Evolutionary conservation across 2,113 vertebrate species (phyloP), one percentile per base, ranked within the genome.

Genomic region (Antigone vipio): DNA sequence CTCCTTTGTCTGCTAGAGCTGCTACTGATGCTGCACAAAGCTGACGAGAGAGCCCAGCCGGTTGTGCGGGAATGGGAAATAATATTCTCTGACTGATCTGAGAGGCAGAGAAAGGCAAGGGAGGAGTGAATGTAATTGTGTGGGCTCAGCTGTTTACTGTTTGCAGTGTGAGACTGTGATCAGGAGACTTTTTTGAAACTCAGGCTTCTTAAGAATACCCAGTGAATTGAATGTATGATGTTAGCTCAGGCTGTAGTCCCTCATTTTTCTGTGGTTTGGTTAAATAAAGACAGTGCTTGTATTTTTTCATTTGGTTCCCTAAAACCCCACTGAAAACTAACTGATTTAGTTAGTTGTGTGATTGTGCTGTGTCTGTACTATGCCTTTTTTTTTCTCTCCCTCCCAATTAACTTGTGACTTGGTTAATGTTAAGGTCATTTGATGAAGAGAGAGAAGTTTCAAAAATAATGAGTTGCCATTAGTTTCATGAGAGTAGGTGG

Each of bases 211-310:
- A 49, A 85, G 62, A 30, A 86, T 71, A 49, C 14, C 40, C 8
- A 2, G 27, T 63, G 80, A 83, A 38, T 13, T 74, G 44, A 27
- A 8, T 1, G 1, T 47, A 34, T 0, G 0, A 29, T 30, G 14
- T 68, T 82, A 75, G 42, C 53, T 44, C 6, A 59, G 53, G 30
- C 40, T 45, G 23, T 32, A 9, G 24, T 68, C 67, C 62, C 44
- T 62, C 73, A 42, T 89, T 89, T 89, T 91, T 67, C 59, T 73
- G 66, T 55, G 49, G 53, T 59, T 93, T 89, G 53, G 45, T 86
- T 95, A 72, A 66, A 53, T 52, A 55, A 81, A n/a, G 29, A 9
- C 40, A 68, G 5, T n/a, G 44, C 18, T 45, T 67, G 13, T 32
- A 19, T 67, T 47, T 62, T 88, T 93, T 67, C 2, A 32, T 50